Evolutionary conservation across 2,888 invertebrate genomes (phyloP).

Genomic region (Oasisia sp.): DNA sequence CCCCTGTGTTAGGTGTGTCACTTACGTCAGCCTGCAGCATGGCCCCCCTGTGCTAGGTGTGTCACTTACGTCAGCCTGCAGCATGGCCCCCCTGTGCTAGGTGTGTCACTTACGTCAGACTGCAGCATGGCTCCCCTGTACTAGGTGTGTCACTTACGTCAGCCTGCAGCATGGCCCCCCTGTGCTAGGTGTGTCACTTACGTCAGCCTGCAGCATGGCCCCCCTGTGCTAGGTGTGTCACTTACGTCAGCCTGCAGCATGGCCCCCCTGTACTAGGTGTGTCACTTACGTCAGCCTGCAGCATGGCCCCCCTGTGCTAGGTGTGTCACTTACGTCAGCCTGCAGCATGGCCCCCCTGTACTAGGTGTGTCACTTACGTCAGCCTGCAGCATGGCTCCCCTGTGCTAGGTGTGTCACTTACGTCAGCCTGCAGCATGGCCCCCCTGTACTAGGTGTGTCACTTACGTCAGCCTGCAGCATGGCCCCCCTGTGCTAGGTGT

Average conservation of each 20-base stretch:
- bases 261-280: conserved; percentile 87
- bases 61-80: conserved; percentile 40
- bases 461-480: conserved; percentile 70
- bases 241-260: conserved; percentile 70
- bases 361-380: conserved; percentile 65
- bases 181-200: conserved; percentile 74
- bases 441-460: conserved; percentile 81
- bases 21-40: conserved; percentile 70
- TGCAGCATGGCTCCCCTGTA: conserved; percentile 88
- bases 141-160: conserved; percentile 36
- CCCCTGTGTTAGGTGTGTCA: conserved; percentile 81
- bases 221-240: conserved; percentile 81
- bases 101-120: conserved; percentile 37
- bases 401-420: conserved; percentile 74
- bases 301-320: conserved; percentile 94
- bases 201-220: conserved; percentile 75
- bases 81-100: conserved; percentile 88
- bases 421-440: conserved; percentile 75
- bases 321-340: conserved; percentile 37
- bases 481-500: conserved; percentile 87
- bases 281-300: conserved; percentile 40
- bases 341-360: conserved; percentile 91
- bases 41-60: conserved; percentile 87
- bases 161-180: conserved; percentile 83
- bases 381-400: conserved; percentile 83